Evolutionary conservation across 2,797 vertebrate genomes (phyloP), one percentile per base, ranked within the genome.

Genomic region (Bovichtus variegatus): DNA sequence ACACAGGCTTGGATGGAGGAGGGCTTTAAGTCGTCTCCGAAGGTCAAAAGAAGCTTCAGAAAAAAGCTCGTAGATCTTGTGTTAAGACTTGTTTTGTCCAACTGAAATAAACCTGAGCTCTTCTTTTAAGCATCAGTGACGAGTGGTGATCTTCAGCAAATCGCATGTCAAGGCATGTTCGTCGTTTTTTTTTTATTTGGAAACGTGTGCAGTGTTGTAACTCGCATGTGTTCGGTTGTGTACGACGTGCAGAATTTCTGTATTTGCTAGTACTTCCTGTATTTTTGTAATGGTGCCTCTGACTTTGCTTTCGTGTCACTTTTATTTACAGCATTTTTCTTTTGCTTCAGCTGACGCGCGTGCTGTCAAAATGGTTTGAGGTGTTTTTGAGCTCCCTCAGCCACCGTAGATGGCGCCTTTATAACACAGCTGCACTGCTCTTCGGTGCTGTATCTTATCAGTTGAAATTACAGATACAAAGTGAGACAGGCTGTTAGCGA

Each of bases 401-500:
- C 57, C 50, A 15, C 29, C 2, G 0, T n/a, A 47, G 40, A 54
- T 41, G 15, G 23, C 1, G 23, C 69, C 46, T 38, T 50, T 40
- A 10, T 25, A 64, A 51, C 34, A 23, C 18, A 2, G 23, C 21
- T 61, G 13, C 41, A 3, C 59, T 61, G 60, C 54, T 60, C 23
- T 27, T 68, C 41, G 38, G 36, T 60, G 59, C 38, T 23, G 53
- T 2, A 36, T 43, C 74, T 51, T 64, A 73, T 78, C 67, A 15
- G 61, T 31, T 3, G 50, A 67, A 74, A 81, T 72, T 51, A 57
- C 10, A 36, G 34, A 58, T 44, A 51, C 46, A 83, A 76, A 80
- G 74, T 68, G 75, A 76, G 82, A 79, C 74, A 76, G 79, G 79
- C 76, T 61, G 80, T 61, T 57, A 19, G 76, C 10, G 19, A 77